Base-by-base conservation (phyloP, 2,113 vertebrate species). In the Phyllostomus discolor region DNA sequence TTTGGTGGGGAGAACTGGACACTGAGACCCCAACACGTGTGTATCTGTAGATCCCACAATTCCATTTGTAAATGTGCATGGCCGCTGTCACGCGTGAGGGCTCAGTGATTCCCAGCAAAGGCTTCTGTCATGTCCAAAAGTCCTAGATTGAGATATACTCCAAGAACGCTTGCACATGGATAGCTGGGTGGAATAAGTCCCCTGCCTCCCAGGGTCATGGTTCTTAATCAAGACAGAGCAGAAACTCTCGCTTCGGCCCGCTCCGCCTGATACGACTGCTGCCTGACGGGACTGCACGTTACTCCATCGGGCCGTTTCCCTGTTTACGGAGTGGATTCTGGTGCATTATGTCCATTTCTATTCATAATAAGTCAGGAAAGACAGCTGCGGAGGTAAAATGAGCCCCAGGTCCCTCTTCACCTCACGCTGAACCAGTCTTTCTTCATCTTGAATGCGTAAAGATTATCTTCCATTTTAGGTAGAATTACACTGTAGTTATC, bases 311-410 rank as follows among this genome's bases (percentile, higher is more conserved):
- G 38, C 19, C 38, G 14, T 75, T 72, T 86, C 50, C 48, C 54
- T 91, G 48, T 87, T 95, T 91, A 83, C 67, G 41, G 64, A 94
- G 38, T 57, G 33, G 67, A 50, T 48, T 85, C 86, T 90, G 52
- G 33, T 4, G 46, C 33, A 80, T 75, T 79, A 52, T 87, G 91
- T 75, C 31, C 24, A 91, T 31, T 85, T 46, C 81, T 70, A 89
- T 94, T 92, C 91, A 62, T 90, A 95, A 78, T 20, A 91, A 94
- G 70, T 87, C 82, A 95, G 69, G 52, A 67, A 78, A 93, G 73
- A 88, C 41, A 67, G 46, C 38, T 4, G 69, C 81, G 75, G 59
- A 75, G 35, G 43, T 80, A 94, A 91, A 95, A 93, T 57, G 67
- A 93, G 48, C 89, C 43, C 38, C 41, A 90, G 66, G 79, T 97